These are phyloP conservation scores for Podarcis lilfordi DNA, from an alignment of 2,797 vertebrate genomes.

Conservation along the genomic window DNA sequence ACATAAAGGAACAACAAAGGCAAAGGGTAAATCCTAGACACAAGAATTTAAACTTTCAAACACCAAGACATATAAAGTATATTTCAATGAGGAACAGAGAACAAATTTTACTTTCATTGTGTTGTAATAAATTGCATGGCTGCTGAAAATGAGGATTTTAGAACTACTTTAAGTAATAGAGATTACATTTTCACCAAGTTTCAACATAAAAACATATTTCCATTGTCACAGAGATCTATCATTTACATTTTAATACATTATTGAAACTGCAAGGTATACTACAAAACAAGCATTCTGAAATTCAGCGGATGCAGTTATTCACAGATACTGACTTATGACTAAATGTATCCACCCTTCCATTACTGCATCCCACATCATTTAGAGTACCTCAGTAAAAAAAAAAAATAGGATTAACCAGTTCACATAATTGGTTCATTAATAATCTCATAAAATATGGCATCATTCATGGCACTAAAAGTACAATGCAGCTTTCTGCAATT, in stretches of 20 bases:
- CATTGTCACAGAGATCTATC: not conserved
- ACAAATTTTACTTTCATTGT: not conserved
- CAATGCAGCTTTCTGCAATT: not conserved
- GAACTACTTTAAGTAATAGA: not conserved
- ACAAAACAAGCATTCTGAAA: not conserved
- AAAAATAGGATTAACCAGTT: not conserved
- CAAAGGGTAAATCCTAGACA: not conserved
- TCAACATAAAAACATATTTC: not conserved
- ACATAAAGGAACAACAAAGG: not conserved
- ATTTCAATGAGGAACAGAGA: not conserved
- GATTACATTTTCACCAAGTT: not conserved
- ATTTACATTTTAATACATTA: not conserved
- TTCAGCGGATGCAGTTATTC: not conserved
- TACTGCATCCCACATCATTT: not conserved
- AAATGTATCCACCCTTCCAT: not conserved
- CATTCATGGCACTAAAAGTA: not conserved
- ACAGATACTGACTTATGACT: not conserved
- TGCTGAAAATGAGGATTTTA: not conserved
- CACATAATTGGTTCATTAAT: not conserved
- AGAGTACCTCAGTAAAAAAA: not conserved
- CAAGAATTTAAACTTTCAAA: not conserved
- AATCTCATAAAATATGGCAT: not conserved
- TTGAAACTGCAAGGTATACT: not conserved
- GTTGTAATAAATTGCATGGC: not conserved
- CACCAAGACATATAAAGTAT: not conserved